Evolutionary conservation across 2,888 invertebrate species (phyloP), one percentile per base, ranked within the genome.

Genomic region (Tortricodes alternella): DNA sequence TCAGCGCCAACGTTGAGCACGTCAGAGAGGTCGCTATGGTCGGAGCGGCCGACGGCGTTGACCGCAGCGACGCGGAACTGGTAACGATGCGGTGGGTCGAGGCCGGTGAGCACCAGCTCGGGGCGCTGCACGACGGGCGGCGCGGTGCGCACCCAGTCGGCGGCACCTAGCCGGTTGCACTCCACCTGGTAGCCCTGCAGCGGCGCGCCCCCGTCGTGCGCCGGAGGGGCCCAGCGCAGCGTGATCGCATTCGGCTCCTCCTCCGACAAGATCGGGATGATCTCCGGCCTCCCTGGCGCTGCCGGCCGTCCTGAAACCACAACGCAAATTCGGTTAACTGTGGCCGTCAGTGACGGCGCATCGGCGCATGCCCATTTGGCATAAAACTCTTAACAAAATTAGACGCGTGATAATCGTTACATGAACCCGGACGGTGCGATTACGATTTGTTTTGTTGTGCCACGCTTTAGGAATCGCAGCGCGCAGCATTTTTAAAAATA

Each of bases 11-110:
- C 96, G 0, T 95, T 95, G 46, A 98, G 93, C 1, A 97, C 94
- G 76, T 97, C 96, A 5, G 97, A 96, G 18, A 97, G 91, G 70
- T 96, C 96, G 74, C 98, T 96, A 50, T 95, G 94, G 61, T 94
- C 94, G 1, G 97, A 97, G 60, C 94, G 89, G 1, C 99, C 99
- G 21, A 96, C 95, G 27, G 95, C 94, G 86, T 99, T 99, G 78
- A 98, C 94, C 0, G 99, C 98, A 55, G 95, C 95, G 11, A 98
- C 96, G 57, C 99, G 93, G 91, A 98, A 98, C 87, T 95, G 96
- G 81, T 97, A 97, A 46, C 95, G 92, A 92, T 96, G 95, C 52
- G 96, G 97, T 0, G 96, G 96, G 73, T 96, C 96, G 29, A 97
- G 91, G 15, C 96, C 96, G 64, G 95, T 94, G 34, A 97, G 92